phyloP scores from a whole-genome alignment of 2,888 invertebrate genomes.

The Drosophila cracens region DNA sequence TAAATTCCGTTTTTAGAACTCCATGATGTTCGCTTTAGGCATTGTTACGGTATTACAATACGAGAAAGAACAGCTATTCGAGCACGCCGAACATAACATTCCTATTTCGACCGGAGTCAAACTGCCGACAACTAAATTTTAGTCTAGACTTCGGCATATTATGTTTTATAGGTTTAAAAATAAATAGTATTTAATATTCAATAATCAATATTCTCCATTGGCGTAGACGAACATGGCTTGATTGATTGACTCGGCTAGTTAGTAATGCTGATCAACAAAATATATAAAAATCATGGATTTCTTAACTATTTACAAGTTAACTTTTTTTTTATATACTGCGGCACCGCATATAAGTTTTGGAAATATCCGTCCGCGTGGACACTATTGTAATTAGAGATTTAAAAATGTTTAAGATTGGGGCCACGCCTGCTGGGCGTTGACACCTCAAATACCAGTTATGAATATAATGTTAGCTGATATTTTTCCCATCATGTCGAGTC shows the following conservation, averaged over 20 bases:
- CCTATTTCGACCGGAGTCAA: background rate
- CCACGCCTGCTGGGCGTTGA: background rate
- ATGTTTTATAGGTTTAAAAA: background rate
- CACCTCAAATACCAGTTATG: background rate
- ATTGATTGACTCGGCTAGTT: background rate
- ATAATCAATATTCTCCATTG: background rate
- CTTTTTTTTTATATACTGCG: background rate
- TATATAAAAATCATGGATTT: background rate
- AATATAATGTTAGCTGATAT: background rate
- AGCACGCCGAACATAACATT: background rate
- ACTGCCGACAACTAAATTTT: background rate
- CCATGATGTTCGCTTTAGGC: background rate
- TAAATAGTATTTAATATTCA: background rate
- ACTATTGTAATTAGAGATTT: background rate
- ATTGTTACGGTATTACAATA: background rate
- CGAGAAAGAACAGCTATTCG: background rate
- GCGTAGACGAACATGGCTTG: background rate
- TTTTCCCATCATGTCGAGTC: background rate
- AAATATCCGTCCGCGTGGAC: background rate
- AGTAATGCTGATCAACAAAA: background rate
- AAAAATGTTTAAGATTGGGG: too few relatives aligned
- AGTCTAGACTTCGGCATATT: background rate
- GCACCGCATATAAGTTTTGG: background rate
- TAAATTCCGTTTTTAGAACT: background rate
- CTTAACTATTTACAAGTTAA: background rate